phyloP scores from a whole-genome alignment of 2,797 vertebrate genomes.

The Tapera naevia region DNA sequence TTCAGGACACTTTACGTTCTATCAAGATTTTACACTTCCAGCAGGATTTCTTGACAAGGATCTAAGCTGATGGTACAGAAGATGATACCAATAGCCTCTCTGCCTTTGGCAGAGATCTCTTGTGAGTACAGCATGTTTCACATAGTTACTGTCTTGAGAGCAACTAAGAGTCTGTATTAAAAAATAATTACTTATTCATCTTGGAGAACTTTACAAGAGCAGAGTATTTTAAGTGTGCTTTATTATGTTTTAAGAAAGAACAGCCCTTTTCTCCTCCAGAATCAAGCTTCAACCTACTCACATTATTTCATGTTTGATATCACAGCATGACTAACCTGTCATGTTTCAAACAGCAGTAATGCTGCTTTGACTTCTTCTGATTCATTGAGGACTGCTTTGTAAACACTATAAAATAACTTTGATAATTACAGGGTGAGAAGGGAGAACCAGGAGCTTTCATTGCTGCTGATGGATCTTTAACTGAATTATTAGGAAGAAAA shows the following conservation, averaged over 20 bases:
- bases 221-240: background rate
- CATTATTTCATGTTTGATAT: background rate
- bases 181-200: background rate
- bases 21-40: background rate
- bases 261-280: background rate
- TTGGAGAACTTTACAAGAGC: background rate
- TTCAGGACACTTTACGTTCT: background rate
- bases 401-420: background rate
- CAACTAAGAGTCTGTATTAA: background rate
- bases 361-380: background rate
- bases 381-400: background rate
- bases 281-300: background rate
- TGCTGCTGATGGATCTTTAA: conserved; percentile 76
- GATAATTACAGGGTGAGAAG: conserved; percentile 86
- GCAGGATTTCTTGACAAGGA: background rate
- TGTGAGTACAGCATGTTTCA: background rate
- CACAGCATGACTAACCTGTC: background rate
- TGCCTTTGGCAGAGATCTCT: background rate
- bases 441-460: conserved; percentile 85
- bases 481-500: conserved; percentile 79
- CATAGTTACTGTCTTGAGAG: background rate
- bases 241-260: background rate
- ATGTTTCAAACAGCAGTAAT: background rate
- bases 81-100: background rate
- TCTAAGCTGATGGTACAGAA: background rate